These are phyloP conservation scores for Stomorhina lunata DNA, from an alignment of 2,888 invertebrate species.

Conservation along the genomic window DNA sequence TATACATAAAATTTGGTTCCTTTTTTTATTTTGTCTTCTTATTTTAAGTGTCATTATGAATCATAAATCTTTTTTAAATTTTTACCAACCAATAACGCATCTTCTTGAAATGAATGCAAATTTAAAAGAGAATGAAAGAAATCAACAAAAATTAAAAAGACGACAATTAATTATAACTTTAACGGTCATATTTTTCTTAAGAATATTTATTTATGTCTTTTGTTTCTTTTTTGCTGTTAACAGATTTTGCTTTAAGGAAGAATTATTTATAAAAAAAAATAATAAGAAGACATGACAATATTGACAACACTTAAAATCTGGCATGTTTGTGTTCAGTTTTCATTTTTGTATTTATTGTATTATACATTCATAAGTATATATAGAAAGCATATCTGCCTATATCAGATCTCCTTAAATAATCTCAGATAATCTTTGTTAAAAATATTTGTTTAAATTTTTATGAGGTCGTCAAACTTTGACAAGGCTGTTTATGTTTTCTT, in stretches of 20 bases:
- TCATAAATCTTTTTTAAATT: conserved; percentile 17
- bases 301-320: background rate
- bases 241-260: background rate
- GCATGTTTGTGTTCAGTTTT: background rate
- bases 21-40: background rate
- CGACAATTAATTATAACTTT: conserved; percentile 39
- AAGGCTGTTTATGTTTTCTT: conserved; percentile 15
- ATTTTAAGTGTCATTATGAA: conserved; percentile 17
- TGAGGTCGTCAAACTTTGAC: conserved; percentile 26
- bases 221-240: background rate
- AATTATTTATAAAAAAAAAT: background rate
- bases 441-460: conserved; percentile 20
- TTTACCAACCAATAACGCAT: background rate
- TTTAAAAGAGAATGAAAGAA: background rate
- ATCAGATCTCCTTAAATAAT: conserved; percentile 13
- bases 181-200: conserved; percentile 9
- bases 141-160: too few relatives aligned
- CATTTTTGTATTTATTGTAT: conserved; percentile 8
- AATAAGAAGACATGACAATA: background rate
- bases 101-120: background rate
- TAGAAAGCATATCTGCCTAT: too few relatives aligned
- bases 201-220: background rate
- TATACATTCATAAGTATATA: too few relatives aligned
- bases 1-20: background rate
- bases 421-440: conserved; percentile 19